Conservation (phyloP, 2,113 vertebrate genomes). For the Plecturocebus donacophilus region DNA sequence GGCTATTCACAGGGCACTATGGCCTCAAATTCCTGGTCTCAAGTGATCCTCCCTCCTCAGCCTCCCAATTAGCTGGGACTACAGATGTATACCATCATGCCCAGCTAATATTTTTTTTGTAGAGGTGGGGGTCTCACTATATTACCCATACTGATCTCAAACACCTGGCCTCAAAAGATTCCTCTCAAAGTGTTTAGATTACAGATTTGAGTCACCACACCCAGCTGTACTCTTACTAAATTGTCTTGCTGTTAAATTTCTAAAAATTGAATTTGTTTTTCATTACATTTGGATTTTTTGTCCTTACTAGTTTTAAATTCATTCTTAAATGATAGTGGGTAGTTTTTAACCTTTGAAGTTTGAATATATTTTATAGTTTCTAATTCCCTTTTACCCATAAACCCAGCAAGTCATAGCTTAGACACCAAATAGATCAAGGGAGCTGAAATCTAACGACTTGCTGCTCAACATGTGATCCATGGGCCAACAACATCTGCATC, state of each 20-base stretch:
- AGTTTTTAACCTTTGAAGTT: constrained; percentile 53
- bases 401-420: constrained; percentile 8
- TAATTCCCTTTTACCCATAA: constrained; percentile 17
- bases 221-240: background rate
- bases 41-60: background rate
- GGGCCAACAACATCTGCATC: background rate
- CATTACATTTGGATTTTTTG: constrained; percentile 18
- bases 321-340: background rate
- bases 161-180: background rate
- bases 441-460: background rate
- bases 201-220: background rate
- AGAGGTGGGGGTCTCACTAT: background rate
- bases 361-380: constrained; percentile 31
- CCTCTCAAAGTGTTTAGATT: background rate
- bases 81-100: background rate
- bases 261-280: constrained; percentile 44
- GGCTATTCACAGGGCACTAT: background rate
- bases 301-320: constrained; percentile 35
- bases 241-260: background rate
- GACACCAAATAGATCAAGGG: background rate
- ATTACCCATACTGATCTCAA: background rate
- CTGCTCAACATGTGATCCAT: background rate
- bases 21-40: background rate
- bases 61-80: background rate
- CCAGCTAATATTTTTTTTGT: background rate